Evolutionary conservation across 2,113 vertebrate genomes (phyloP), one percentile per base, ranked within the genome.

Genomic region (Trogon melanurus): DNA sequence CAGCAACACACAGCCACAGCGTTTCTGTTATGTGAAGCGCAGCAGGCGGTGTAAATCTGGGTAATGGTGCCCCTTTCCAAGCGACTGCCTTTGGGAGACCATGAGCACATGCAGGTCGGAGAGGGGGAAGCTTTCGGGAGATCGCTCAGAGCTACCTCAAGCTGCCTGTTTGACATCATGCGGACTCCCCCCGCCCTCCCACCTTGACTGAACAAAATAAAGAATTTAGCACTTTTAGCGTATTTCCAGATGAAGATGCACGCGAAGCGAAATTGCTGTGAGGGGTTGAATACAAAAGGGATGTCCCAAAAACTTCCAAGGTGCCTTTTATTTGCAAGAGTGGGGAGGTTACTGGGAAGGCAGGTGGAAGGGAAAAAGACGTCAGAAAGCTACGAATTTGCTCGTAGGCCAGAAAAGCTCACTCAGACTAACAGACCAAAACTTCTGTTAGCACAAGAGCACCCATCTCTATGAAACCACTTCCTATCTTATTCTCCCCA

Each of bases 391-490:
- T 27, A 64, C 1, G 1, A 91, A 67, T 0, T 2, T 48, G 48
- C 34, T 23, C 3, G 4, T 3, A 70, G 15, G 48, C 32, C 50
- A 56, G 51, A 76, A 89, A 87, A 85, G 38, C 51, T 64, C 53
- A 54, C 65, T 38, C 4, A 5, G 47, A 56, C 70, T 84, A 84
- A 83, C 2, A 84, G 57, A 88, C 65, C 84, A 70, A 82, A 91
- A 67, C 27, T 64, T 83, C 93, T 86, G 76, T 41, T 62, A 61
- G 60, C 54, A 74, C 7, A 44, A 82, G 51, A 76, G 85, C 44
- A 54, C 10, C 23, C 88, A 75, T 13, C 60, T 85, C 45, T 79
- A 69, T 86, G 82, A 97, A 97, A 95, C 62, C 60, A 81, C 85
- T 91, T 96, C 81, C 93, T 94, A 76, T 45, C 61, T 48, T 64